Percentiles rank a stretch among this genome's conserved stretches.
These are phyloP conservation scores for Caenorhabditis angaria DNA, from an alignment of 2,888 invertebrate species.

Conservation along the genomic window DNA sequence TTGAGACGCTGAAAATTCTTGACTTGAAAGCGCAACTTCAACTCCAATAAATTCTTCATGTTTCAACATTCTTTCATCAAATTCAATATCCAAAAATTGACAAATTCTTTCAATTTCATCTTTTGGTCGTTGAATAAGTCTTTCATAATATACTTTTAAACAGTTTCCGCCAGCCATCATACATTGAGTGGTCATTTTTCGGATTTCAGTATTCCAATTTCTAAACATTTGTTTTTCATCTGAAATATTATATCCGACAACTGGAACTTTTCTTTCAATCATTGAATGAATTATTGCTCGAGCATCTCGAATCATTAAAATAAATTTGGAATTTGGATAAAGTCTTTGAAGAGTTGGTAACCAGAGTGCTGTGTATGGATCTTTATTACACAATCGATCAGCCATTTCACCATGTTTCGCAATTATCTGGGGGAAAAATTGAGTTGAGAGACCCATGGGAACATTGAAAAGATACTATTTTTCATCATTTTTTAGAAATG, in stretches of 20 bases:
- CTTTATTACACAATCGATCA: conserved; percentile 90
- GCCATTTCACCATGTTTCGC: conserved; percentile 93
- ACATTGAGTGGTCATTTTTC: conserved; percentile 92
- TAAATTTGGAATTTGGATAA: conserved; percentile 94
- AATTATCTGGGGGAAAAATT: conserved; percentile 75
- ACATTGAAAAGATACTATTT: too few species aligned
- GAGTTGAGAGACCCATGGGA: too few species aligned
- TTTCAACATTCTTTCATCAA: conserved; percentile 81
- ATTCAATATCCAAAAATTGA: conserved; percentile 86
- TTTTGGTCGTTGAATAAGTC: conserved; percentile 90
- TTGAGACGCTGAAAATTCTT: conserved; percentile 51
- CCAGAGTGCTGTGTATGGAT: conserved; percentile 94
- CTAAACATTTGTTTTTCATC: conserved; percentile 81
- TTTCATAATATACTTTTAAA: conserved; percentile 84
- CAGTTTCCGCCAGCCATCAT: conserved; percentile 41
- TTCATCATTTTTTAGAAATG: too few species aligned
- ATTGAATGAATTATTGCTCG: conserved; percentile 97
- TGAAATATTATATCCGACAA: conserved; percentile 86
- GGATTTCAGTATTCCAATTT: conserved; percentile 84
- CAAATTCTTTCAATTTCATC: conserved; percentile 87
- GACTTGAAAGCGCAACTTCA: conserved; percentile 42
- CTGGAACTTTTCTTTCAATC: conserved; percentile 86
- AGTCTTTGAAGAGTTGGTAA: conserved; percentile 90
- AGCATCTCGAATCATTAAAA: conserved; percentile 83
- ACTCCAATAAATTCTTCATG: conserved; percentile 49